A percentile compares a stretch with the other conserved stretches of the same genome.
Conservation (phyloP, 2,888 invertebrate species). For the Troglohyphantes excavatus region DNA sequence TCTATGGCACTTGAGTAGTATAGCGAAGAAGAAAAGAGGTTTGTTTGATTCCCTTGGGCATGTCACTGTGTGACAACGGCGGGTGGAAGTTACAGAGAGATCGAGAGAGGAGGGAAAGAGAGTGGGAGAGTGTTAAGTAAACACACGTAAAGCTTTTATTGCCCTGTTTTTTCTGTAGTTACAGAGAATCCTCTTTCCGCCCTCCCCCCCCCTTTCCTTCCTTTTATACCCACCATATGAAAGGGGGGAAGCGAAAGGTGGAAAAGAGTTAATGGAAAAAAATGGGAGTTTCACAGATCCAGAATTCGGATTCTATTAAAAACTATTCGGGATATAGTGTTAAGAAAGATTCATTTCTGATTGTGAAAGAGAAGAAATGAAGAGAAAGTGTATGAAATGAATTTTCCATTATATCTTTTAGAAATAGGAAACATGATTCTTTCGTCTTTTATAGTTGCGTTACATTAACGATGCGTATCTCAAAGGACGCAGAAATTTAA, state of each 20-base stretch:
- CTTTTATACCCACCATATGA: neutral
- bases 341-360: neutral
- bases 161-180: neutral
- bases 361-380: neutral
- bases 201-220: no score
- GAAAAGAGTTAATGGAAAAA: neutral
- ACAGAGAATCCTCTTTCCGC: neutral
- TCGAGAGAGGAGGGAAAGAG: no score
- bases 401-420: neutral
- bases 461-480: no score
- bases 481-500: no score
- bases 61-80: constrained; percentile 12
- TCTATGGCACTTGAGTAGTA: neutral
- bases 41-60: constrained; percentile 18
- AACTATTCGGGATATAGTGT: neutral
- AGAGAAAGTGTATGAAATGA: neutral
- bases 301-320: constrained; percentile 37
- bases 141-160: constrained; percentile 51
- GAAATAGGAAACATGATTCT: neutral
- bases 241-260: neutral
- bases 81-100: constrained; percentile 11
- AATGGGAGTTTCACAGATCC: neutral
- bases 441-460: neutral
- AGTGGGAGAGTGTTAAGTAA: constrained; percentile 43
- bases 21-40: neutral